Conservation (phyloP, 2,797 vertebrate genomes). For the Enteromius treurensis region DNA sequence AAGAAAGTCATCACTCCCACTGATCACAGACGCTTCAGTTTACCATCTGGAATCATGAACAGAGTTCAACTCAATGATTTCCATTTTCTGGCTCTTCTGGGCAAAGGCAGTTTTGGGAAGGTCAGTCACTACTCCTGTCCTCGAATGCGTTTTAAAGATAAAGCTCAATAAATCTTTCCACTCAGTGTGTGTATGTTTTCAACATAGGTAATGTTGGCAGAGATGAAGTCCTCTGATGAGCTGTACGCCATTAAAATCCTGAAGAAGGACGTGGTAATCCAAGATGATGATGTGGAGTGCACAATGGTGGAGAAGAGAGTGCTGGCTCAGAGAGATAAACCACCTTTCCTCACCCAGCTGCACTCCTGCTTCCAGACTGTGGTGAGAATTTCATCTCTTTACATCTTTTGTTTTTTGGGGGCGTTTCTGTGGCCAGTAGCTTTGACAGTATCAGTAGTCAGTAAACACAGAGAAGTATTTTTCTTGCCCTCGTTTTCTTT, state of each 20-base stretch:
- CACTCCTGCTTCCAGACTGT: conserved; percentile 99
- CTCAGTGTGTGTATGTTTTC: neutral
- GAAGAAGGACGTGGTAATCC: conserved; percentile 98
- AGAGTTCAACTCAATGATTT: conserved; percentile 91
- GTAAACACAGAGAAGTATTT: neutral
- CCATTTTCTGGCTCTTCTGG: conserved; percentile 95
- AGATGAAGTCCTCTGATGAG: conserved; percentile 93
- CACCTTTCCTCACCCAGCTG: conserved; percentile 92
- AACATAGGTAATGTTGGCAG: conserved; percentile 92
- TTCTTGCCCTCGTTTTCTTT: too few relatives aligned
- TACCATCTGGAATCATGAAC: conserved; percentile 90
- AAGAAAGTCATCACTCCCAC: conserved; percentile 92
- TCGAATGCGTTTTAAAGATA: neutral
- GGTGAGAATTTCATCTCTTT: conserved; percentile 69
- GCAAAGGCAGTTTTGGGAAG: conserved; percentile 98
- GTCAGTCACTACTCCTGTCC: conserved; percentile 70
- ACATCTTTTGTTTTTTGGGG: neutral
- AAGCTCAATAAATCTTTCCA: neutral
- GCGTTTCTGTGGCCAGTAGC: neutral
- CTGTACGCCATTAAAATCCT: conserved; percentile 97
- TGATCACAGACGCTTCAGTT: conserved; percentile 85
- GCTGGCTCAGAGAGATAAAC: conserved; percentile 90
- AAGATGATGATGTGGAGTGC: conserved; percentile 97
- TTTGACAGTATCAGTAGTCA: neutral
- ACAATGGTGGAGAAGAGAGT: conserved; percentile 98